A percentile compares a stretch with the other conserved stretches of the same genome.
Evolutionary conservation across 2,113 vertebrate genomes (phyloP).

Genomic region (Desmodus rotundus): DNA sequence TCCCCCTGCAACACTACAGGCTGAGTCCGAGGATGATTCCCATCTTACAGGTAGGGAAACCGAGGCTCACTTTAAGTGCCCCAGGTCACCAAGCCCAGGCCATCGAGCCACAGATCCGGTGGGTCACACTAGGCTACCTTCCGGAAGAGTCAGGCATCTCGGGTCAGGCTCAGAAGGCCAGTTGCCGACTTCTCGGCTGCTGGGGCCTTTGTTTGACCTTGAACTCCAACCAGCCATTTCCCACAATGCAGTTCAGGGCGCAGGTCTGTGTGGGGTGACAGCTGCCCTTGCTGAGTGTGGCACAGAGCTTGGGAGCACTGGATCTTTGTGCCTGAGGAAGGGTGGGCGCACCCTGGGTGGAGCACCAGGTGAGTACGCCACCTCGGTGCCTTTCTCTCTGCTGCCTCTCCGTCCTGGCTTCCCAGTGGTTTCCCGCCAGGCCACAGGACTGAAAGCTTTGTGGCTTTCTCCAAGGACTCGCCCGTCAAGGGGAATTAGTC

Average conservation of each 20-base stretch:
- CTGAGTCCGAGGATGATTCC: neutral
- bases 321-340: neutral
- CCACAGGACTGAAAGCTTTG: neutral
- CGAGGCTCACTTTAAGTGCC: neutral
- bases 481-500: neutral
- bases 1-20: neutral
- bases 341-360: neutral
- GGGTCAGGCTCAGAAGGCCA: neutral
- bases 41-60: neutral
- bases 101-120: accelerated
- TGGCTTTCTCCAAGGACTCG: neutral
- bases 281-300: neutral
- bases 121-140: neutral
- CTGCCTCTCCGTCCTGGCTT: neutral
- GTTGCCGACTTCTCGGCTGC: neutral
- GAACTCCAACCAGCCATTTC: neutral
- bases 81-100: neutral
- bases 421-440: neutral
- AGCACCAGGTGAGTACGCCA: neutral
- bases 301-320: neutral
- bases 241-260: accelerated
- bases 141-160: neutral
- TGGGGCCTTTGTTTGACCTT: neutral
- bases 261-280: neutral
- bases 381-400: neutral